These are phyloP conservation scores for Drosophila fulvimacula DNA, from an alignment of 2,888 invertebrate species.

Conservation along the genomic window DNA sequence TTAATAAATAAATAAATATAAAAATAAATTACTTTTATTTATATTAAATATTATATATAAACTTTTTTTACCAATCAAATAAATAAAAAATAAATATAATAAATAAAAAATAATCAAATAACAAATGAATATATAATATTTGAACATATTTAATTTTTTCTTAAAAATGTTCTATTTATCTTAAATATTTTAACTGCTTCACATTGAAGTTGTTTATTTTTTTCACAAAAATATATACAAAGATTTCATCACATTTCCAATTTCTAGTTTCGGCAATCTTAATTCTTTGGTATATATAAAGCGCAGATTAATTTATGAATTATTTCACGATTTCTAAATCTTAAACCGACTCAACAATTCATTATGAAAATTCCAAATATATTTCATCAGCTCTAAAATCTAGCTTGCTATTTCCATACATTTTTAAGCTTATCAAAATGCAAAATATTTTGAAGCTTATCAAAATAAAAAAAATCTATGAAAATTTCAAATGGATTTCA, in stretches of 20 bases:
- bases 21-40: too few species aligned
- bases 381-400: slow-evolving; percentile 1
- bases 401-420: not conserved
- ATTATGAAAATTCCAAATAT: not conserved
- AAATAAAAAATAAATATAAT: too few species aligned
- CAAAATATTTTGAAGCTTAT: not conserved
- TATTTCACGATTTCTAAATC: not conserved
- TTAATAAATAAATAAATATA: too few species aligned
- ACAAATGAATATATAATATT: too few species aligned
- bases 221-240: not conserved
- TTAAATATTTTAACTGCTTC: not conserved
- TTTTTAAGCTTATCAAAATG: too few species aligned
- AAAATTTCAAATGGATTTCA: not conserved
- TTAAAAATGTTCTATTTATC: too few species aligned
- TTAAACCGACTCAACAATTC: not conserved
- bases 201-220: not conserved
- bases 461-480: not conserved
- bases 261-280: not conserved
- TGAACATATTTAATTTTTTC: too few species aligned
- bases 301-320: not conserved
- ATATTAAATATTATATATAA: too few species aligned
- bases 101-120: too few species aligned
- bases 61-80: too few species aligned
- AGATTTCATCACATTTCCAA: not conserved
- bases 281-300: not conserved